Evolutionary conservation across 1,140 invertebrate species (phyloP), one percentile per base, ranked within the genome.

Genomic region (Tetragonula clypearis): DNA sequence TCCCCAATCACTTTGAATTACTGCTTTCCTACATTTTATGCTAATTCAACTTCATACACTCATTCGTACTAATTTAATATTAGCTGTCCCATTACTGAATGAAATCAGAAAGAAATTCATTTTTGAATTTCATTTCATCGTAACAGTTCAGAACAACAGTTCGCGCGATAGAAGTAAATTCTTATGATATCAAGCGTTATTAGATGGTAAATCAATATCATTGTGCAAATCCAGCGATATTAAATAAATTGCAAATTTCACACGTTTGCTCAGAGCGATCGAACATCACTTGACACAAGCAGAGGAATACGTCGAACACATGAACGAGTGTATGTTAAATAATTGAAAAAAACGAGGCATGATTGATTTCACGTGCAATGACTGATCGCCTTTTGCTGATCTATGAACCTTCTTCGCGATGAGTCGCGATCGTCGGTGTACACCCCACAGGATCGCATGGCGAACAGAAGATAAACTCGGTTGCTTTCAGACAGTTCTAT

Each of bases 401-500:
- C 49, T 55, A 78, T 66, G 41, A 79, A 89, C 82, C 74, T 85
- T 75, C 71, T 41, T 35, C 23, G 49, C 8, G 23, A 55, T 68
- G 68, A 49, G 76, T 73, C 62, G 58, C 69, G 66, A 69, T 60
- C 86, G 49, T 86, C 79, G 84, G n/a, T 88, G 26, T 83, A 82
- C 69, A 86, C 88, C 35, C 12, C 56, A 69, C 86, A 85, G 82
- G 89, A 90, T 84, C 72, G 79, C 88, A 90, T 90, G 58, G 74
- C 62, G 86, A 79, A 91, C 79, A 90, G 88, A 91, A 92, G 87
- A 93, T 88, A 90, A 91, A 91, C 90, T 92, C 90, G 88, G 88
- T 92, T 92, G 91, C 91, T 89, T 30, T 91, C 88, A 72, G 88
- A 72, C 84, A 90, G 90, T 90, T 93, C 92, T 91, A 90, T 92